phyloP scores from a whole-genome alignment of 2,113 vertebrate genomes.

The Empidonax alnorum region DNA sequence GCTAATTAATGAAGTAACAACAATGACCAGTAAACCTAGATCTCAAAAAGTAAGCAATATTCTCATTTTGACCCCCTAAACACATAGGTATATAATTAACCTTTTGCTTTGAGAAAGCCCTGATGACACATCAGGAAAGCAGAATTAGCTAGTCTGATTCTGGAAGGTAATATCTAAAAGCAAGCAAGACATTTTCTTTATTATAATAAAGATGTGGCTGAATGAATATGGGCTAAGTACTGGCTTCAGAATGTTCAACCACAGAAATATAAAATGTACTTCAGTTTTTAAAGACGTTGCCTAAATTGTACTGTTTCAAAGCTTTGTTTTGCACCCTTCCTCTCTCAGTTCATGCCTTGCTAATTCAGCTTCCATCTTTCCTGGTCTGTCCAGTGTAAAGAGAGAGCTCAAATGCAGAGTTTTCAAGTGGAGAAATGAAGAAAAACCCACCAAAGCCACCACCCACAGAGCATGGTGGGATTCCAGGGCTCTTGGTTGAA shows the following conservation, averaged over 20 bases:
- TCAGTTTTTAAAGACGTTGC: neutral
- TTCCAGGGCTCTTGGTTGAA: neutral
- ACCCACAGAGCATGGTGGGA: neutral
- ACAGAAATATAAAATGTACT: neutral
- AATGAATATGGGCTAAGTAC: neutral
- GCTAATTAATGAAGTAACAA: neutral
- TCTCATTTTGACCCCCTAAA: neutral
- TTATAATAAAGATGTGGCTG: neutral
- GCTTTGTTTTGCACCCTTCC: neutral
- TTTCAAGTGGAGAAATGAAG: neutral
- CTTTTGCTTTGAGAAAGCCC: neutral
- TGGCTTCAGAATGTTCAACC: neutral
- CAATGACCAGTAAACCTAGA: neutral
- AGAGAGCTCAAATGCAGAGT: neutral
- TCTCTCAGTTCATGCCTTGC: neutral
- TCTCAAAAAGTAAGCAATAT: neutral
- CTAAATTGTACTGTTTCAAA: neutral
- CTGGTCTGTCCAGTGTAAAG: no score
- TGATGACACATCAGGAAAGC: neutral
- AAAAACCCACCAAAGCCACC: neutral
- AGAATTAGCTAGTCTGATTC: neutral
- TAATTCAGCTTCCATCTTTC: neutral
- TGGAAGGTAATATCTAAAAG: neutral
- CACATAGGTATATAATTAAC: neutral
- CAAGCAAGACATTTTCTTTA: neutral